Base-by-base conservation (phyloP, 2,797 vertebrate genomes). In the Nothura maculosa region DNA sequence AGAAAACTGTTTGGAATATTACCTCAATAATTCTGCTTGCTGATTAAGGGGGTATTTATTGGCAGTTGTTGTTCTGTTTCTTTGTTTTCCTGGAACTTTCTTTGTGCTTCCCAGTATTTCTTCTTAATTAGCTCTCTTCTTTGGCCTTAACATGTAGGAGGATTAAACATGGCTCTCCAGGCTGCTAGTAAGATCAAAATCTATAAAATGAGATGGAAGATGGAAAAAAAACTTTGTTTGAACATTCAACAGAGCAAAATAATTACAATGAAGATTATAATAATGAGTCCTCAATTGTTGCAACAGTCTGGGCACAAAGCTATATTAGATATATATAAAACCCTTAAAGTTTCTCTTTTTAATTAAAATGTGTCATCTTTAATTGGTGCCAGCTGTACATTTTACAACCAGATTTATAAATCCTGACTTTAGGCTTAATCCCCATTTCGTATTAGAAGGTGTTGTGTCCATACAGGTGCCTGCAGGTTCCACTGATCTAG, bases 231-330 rank as follows among this genome's bases (percentile, higher is more conserved):
- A 95, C 87, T 97, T 94, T 84, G 86, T 96, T 96, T 97, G 88
- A 96, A 96, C 87, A 87, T 96, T 97, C 97, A 97, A 95, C 94
- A 97, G 96, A 96, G 94, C 84, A 92, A 96, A 92, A 90, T 93
- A 95, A 95, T 94, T 92, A 85, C 8, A 19, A 77, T 83, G 79
- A 89, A 47, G 74, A 85, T 92, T 72, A 68, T 87, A 61, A 87
- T 77, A 89, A 70, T 89, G 92, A 96, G 86, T 96, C 87, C 75
- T 85, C 60, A 97, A 85, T 92, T 86, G 86, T 87, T 21, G 48
- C 91, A 91, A 62, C 15, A 58, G 72, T 89, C 88, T 97, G 83
- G 57, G 64, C 81, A 95, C 2, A 30, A 92, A 91, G 82, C 54
- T 90, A 54, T 88, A 79, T 96, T 96, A 94, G 25, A 10, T 3